phyloP scores from a whole-genome alignment of 1,140 invertebrate genomes.

The Asobara japonica region DNA sequence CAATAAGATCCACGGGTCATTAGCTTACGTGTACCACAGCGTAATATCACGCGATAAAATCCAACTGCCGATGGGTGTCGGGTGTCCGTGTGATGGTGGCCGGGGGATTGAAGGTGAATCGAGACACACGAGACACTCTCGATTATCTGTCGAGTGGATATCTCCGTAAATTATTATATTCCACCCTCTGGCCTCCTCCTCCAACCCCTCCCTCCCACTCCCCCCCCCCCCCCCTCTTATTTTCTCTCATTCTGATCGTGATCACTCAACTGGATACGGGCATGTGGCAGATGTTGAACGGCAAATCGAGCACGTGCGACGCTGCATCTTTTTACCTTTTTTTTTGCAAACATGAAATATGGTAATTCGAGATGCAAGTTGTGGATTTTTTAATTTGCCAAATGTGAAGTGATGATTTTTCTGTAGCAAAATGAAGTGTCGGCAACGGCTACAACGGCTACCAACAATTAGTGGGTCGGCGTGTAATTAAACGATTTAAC shows the following conservation, averaged over 20 bases:
- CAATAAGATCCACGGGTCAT: conserved; percentile 57
- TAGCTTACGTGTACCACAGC: conserved; percentile 47
- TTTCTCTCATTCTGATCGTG: conserved; percentile 35
- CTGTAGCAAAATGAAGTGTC: too few species aligned
- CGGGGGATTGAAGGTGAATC: conserved; percentile 37
- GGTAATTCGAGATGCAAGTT: background rate
- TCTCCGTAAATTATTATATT: conserved; percentile 1
- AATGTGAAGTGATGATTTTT: too few species aligned
- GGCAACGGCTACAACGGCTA: too few species aligned
- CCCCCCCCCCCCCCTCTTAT: conserved; percentile 14
- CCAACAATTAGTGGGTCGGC: too few species aligned
- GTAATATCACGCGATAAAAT: conserved; percentile 58
- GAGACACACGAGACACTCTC: conserved; percentile 60
- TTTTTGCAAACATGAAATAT: background rate
- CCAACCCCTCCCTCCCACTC: conserved; percentile 4
- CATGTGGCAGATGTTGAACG: conserved; percentile 49
- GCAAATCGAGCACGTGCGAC: conserved; percentile 42
- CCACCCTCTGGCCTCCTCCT: too few species aligned
- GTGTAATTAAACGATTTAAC: too few species aligned
- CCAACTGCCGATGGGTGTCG: conserved; percentile 48
- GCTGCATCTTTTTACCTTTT: background rate
- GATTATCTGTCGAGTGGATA: conserved; percentile 45
- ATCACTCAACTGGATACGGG: conserved; percentile 32
- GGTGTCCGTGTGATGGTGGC: conserved; percentile 47
- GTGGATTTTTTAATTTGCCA: background rate